Base-by-base conservation (phyloP, 2,888 invertebrate species). In the Piscicola geometra region DNA sequence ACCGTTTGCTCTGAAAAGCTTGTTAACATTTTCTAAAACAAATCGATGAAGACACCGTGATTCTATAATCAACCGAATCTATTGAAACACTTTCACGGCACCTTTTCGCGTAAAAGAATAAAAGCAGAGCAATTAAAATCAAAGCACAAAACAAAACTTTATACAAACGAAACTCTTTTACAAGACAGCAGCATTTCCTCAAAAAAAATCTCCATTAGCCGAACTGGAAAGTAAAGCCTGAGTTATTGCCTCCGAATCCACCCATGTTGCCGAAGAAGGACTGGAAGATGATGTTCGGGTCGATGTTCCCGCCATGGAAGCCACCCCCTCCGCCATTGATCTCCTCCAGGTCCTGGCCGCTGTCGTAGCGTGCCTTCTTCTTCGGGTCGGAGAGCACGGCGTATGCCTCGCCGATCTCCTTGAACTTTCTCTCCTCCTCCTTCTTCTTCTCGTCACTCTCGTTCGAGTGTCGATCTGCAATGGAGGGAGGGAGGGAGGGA, bases 331-430 rank as follows among this genome's bases (percentile, higher is more conserved):
- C 71, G 12, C 93, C 93, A 71, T 82, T 82, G 36, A 82, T 69
- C 41, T 86, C 85, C 1, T 93, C 93, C 80, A 94, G 87, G 84
- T 94, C 94, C 79, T 93, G 92, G 0, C 94, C 95, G 83, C 89
- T 92, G 86, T 96, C 96, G 84, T 95, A 96, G 66, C 94, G 90
- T 68, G 90, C 89, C 81, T 93, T 91, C 86, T 95, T 95, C 86
- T 92, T 92, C 12, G 91, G 89, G 87, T 96, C 95, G 32, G 94
- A 93, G 79, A 97, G 88, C 77, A 96, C 89, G 66, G 91, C 91
- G 85, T 96, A 96, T 0, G 96, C 96, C 86, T 96, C 95, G n/a
- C 95, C 94, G 30, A 96, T 89, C 86, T 96, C 95, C 86, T 96
- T 96, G 86, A 97, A 96, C 83, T 92, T 92, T 82, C 91, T 90